These are phyloP conservation scores for Hyla sarda DNA, from an alignment of 2,113 vertebrate species.

Conservation along the genomic window DNA sequence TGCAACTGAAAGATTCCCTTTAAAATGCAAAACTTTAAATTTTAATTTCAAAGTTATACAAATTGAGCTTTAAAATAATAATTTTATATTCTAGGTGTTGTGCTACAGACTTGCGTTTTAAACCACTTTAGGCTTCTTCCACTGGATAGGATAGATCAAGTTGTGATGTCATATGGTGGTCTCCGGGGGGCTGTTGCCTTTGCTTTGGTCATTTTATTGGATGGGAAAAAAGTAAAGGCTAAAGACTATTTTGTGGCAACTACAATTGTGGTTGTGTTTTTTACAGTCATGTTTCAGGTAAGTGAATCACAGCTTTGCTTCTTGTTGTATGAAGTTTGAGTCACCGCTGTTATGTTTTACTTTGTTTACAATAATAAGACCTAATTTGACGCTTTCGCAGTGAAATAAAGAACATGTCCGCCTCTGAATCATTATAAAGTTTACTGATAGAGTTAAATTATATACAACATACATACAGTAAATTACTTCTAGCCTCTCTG, in stretches of 20 bases:
- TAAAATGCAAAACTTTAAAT: too few relatives aligned
- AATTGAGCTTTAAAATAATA: neutral
- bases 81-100: constrained; percentile 78
- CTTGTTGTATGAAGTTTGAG: neutral
- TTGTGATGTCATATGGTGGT: constrained; percentile 97
- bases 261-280: constrained; percentile 94
- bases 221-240: constrained; percentile 84
- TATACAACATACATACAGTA: too few relatives aligned
- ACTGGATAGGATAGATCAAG: constrained; percentile 94
- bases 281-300: constrained; percentile 98
- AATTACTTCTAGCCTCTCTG: too few relatives aligned
- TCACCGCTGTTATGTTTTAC: neutral
- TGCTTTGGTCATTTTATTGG: constrained; percentile 90
- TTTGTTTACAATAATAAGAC: neutral
- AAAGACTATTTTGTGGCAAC: constrained; percentile 98
- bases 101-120: constrained; percentile 90
- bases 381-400: neutral
- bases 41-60: neutral
- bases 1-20: too few relatives aligned
- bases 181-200: constrained; percentile 94
- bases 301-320: constrained; percentile 45
- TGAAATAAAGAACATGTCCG: neutral
- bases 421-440: too few relatives aligned
- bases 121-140: constrained; percentile 93
- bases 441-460: too few relatives aligned